phyloP scores from a whole-genome alignment of 2,888 invertebrate genomes.

The Cheilosia pagana region DNA sequence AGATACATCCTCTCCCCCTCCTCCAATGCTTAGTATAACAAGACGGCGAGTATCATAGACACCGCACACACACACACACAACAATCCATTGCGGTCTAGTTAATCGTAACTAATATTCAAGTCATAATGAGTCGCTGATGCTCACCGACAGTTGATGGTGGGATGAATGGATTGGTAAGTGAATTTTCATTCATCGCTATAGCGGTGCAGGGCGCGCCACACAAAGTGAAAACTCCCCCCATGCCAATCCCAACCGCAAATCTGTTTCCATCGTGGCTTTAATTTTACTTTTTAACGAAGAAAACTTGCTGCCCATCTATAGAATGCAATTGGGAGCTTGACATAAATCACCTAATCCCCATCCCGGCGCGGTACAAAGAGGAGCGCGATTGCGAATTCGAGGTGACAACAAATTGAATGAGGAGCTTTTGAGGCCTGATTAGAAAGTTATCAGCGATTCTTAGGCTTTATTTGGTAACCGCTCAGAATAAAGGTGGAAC shows the following conservation, averaged over 20 bases:
- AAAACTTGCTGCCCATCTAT: neutral
- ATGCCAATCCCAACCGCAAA: slow-evolving; percentile 37
- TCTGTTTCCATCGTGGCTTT: slow-evolving; percentile 32
- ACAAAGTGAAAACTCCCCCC: slow-evolving; percentile 55
- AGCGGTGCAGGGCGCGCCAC: slow-evolving; percentile 17
- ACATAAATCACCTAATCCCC: slow-evolving; percentile 38
- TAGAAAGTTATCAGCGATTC: slow-evolving; percentile 59
- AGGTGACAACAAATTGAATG: slow-evolving; percentile 11
- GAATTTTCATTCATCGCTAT: slow-evolving; percentile 51
- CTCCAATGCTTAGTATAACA: slow-evolving; percentile 14
- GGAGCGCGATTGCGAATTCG: slow-evolving; percentile 23
- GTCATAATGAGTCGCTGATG: slow-evolving; percentile 37
- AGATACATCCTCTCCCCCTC: neutral
- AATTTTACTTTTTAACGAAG: slow-evolving; percentile 61
- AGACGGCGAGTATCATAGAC: slow-evolving; percentile 53
- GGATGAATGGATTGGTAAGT: slow-evolving; percentile 71
- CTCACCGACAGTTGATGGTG: slow-evolving; percentile 34
- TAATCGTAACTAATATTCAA: slow-evolving; percentile 61
- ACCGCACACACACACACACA: slow-evolving; percentile 9
- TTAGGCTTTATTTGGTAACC: slow-evolving; percentile 52
- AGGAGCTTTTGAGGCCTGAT: slow-evolving; percentile 13
- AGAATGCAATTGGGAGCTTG: slow-evolving; percentile 25
- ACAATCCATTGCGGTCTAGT: slow-evolving; percentile 67
- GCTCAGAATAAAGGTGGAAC: slow-evolving; percentile 33
- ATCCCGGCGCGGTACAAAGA: slow-evolving; percentile 1